Percentiles rank a stretch among this genome's conserved stretches.
Evolutionary conservation across 2,797 vertebrate species (phyloP).

Genomic region (Streptopelia turtur): DNA sequence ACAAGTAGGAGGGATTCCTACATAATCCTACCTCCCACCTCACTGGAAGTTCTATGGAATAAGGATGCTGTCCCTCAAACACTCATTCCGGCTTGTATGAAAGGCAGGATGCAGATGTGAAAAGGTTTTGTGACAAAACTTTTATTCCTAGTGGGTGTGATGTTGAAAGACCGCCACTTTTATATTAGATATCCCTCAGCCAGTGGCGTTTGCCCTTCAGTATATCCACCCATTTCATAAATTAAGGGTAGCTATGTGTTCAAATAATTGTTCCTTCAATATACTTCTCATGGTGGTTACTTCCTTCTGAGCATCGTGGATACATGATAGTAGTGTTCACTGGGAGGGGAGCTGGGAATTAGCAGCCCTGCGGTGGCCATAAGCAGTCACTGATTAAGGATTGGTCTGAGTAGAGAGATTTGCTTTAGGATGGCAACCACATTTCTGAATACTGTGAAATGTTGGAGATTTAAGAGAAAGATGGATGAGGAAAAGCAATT

Average conservation of each 20-base stretch:
- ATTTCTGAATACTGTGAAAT: neutral
- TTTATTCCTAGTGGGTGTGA: neutral
- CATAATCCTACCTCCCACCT: neutral
- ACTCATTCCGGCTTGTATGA: neutral
- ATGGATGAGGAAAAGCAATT: neutral
- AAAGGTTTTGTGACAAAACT: neutral
- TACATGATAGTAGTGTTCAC: neutral
- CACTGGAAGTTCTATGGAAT: neutral
- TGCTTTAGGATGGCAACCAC: neutral
- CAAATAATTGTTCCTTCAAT: neutral
- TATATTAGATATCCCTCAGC: neutral
- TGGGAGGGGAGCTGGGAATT: neutral
- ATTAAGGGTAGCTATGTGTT: neutral
- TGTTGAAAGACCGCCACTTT: neutral
- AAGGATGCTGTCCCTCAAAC: neutral
- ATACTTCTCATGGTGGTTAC: neutral
- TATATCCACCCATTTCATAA: neutral
- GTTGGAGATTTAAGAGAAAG: neutral
- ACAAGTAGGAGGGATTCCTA: neutral
- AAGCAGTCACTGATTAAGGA: neutral
- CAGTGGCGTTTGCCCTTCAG: neutral
- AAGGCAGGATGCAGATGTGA: neutral
- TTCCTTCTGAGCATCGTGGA: neutral
- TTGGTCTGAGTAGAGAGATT: neutral
- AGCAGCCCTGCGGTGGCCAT: neutral